phyloP scores from a whole-genome alignment of 2,888 invertebrate genomes.

The Dexiosoma caninum region DNA sequence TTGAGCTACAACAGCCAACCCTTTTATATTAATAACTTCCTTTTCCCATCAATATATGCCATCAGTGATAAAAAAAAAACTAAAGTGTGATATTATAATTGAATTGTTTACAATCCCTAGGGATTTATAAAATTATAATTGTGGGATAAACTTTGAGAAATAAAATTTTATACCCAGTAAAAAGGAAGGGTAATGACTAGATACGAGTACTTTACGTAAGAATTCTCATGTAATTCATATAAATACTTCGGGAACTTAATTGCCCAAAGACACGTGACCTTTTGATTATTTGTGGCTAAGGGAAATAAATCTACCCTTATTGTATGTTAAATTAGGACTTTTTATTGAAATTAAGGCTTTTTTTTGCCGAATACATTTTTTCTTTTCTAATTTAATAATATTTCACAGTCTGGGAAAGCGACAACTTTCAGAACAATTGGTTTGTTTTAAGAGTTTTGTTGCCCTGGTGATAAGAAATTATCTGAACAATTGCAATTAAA shows the following conservation, averaged over 20 bases:
- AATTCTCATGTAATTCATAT: conserved; percentile 51
- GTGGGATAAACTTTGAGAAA: background rate
- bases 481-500: background rate
- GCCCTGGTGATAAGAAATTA: too few relatives aligned
- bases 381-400: conserved; percentile 1
- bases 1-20: background rate
- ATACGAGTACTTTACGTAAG: conserved; percentile 13
- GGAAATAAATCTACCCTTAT: conserved; percentile 32
- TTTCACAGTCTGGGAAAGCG: conserved; percentile 21
- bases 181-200: background rate
- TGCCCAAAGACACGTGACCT: conserved; percentile 55
- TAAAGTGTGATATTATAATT: conserved; percentile 49
- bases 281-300: conserved; percentile 31
- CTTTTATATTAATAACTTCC: conserved; percentile 1
- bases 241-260: conserved; percentile 32
- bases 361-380: background rate
- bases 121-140: background rate
- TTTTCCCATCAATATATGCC: conserved; percentile 7
- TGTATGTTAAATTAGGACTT: background rate
- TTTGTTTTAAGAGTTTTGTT: too few relatives aligned
- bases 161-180: background rate
- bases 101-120: conserved; percentile 34
- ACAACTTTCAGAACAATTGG: too few relatives aligned
- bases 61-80: background rate
- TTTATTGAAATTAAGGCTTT: conserved; percentile 44